Base-by-base conservation (phyloP, 2,888 invertebrate species). In the Napeogenes inachia region DNA sequence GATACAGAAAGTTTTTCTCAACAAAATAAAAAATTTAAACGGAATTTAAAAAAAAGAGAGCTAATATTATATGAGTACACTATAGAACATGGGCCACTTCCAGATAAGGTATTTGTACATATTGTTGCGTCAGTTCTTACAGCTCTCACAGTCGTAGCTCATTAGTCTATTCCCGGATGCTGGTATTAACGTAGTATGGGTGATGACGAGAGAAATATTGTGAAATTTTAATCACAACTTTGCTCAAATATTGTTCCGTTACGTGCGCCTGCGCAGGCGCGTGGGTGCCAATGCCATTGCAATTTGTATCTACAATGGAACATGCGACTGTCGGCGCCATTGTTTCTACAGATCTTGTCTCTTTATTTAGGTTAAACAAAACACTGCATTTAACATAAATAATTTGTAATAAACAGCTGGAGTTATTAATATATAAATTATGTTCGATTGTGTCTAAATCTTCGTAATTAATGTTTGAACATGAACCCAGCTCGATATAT, bases 121-220 rank as follows among this genome's bases (percentile, higher is more conserved):
- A 10, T 10, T 8, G 8, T 3, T 10, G 42, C 10, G 6, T 35
- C 35, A 42, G 3, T 8, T 30, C 13, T 47, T 13, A 13, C n/a
- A 13, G 47, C 6, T 21, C 13, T 47, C n/a, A 47, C 47, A 8
- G 47, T 13, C 8, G 5, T 21, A 30, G 21, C 6, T 30, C 50
- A 50, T 50, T 50, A 50, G 12, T 13, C 13, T 47, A 42, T 10
- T 58, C 59, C 50, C 63, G 45, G 60, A 58, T 59, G 60, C 62
- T 64, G 65, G 63, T 60, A 73, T 83, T 82, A 75, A 75, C 69
- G 73, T 83, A 81, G 38, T 73, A 84, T 85, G 73, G 68, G 69
- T 75, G 79, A 81, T 80, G 82, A 82, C 74, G 81, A 79, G 78
- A 67, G 68, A 68, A 68, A 66, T 75, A 73, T 82, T 81, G 75